phyloP scores from a whole-genome alignment of 2,113 vertebrate species.

The Stigmatopora nigra region DNA sequence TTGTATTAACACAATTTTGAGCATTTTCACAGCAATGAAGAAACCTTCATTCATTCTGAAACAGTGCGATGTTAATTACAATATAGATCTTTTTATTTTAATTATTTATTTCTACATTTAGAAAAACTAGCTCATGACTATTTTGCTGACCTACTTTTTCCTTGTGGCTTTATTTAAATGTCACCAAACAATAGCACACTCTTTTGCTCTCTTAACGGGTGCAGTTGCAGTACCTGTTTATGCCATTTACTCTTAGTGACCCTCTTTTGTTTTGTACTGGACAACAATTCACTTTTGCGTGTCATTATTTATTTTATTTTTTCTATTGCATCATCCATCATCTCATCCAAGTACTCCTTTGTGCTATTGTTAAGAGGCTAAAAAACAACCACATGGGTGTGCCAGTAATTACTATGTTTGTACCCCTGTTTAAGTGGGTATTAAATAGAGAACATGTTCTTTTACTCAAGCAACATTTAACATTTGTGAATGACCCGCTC shows the following conservation, averaged over 20 bases:
- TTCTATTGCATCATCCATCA: constrained; percentile 9
- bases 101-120: neutral
- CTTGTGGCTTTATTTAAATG: neutral
- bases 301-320: constrained; percentile 22
- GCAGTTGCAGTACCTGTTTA: neutral
- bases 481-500: neutral
- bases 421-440: constrained; percentile 5
- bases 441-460: neutral
- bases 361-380: constrained; percentile 1
- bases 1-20: constrained; percentile 7
- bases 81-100: constrained; percentile 2
- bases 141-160: constrained; percentile 2
- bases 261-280: constrained; percentile 7
- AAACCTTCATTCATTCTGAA: neutral
- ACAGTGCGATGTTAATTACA: neutral
- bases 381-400: constrained; percentile 18
- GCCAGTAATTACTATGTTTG: constrained; percentile 9
- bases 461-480: neutral
- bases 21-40: constrained; percentile 4
- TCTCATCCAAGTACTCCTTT: constrained; percentile 15
- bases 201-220: neutral
- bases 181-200: neutral
- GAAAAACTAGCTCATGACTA: neutral
- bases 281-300: constrained; percentile 10
- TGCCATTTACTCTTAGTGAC: neutral